These are phyloP conservation scores for Myotis daubentonii DNA, from an alignment of 2,797 vertebrate species.

Conservation along the genomic window DNA sequence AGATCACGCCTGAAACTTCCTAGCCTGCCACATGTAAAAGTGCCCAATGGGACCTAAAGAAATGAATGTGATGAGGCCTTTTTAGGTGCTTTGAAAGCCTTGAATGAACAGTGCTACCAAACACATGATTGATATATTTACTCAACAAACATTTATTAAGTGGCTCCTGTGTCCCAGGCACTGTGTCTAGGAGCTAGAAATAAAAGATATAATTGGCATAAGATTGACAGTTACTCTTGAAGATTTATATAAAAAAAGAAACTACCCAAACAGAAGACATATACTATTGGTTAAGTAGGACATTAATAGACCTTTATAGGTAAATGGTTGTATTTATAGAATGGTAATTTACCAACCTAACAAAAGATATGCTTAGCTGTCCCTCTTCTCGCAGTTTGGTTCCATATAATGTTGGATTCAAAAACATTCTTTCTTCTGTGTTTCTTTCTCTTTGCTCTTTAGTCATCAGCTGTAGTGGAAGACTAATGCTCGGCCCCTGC, in stretches of 20 bases:
- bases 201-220: slow-evolving; percentile 58
- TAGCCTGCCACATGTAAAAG: neutral
- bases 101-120: neutral
- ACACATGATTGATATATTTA: slow-evolving; percentile 11
- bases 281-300: slow-evolving; percentile 34
- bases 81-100: neutral
- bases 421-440: slow-evolving; percentile 58
- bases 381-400: slow-evolving; percentile 27
- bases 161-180: slow-evolving; percentile 13
- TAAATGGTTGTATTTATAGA: slow-evolving; percentile 43
- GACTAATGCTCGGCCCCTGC: slow-evolving; percentile 74
- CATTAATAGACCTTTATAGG: slow-evolving; percentile 30
- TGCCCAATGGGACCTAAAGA: neutral
- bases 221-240: slow-evolving; percentile 53
- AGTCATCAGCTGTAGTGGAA: slow-evolving; percentile 80
- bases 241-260: slow-evolving; percentile 56
- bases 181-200: slow-evolving; percentile 34
- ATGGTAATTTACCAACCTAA: slow-evolving; percentile 52
- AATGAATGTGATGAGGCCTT: neutral
- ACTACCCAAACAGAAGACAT: slow-evolving; percentile 41
- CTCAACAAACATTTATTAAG: slow-evolving; percentile 45
- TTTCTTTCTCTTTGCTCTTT: slow-evolving; percentile 72
- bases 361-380: slow-evolving; percentile 15
- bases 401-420: slow-evolving; percentile 43
- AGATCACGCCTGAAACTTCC: neutral